Base-by-base conservation (phyloP, 2,888 invertebrate genomes). In the Microctonus hyperodae region DNA sequence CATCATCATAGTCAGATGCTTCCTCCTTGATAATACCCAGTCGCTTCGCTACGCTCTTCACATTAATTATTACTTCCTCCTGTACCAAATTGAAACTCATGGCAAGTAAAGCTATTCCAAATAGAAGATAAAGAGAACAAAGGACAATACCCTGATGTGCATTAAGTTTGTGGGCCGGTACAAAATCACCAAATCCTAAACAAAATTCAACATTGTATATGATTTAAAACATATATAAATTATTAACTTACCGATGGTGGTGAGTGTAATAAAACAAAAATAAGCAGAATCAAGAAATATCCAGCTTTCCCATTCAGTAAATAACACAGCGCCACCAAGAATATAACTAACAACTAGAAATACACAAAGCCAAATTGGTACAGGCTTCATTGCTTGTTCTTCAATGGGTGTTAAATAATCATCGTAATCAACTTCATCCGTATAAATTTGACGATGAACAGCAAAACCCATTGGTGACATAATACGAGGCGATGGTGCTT, bases 61-160 rank as follows among this genome's bases (percentile, higher is more conserved):
- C 95, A 79, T 93, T 93, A 68, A 91, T 92, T 71, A 95, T 93
- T 10, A 96, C 95, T 84, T 96, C 95, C 81, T 96, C 96, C 83
- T 96, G 97, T 53, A 97, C 96, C 80, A 97, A 86, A 87, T 97
- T 97, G 85, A 97, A 97, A 77, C 95, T 95, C 97, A 97, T 98
- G 31, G 97, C 97, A 72, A 97, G 86, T 55, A 97, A 85, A 0
- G 97, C 95, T 79, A 97, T 97, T 7, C 97, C 97, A 83, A 97
- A 96, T 51, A 98, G 88, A 71, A 98, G 86, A 85, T 98, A 98
- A 65, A 97, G 86, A 0, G 96, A 96, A 79, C 96, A 96, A 63
- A 96, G 88, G 0, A 96, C 96, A 70, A 97, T 89, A 73, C 91
- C 90, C 73, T 89, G 83, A 64, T 86, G 84, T 1, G 84, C 63